Base-by-base conservation (phyloP, 2,888 invertebrate species). In the Heliconius ethilla region DNA sequence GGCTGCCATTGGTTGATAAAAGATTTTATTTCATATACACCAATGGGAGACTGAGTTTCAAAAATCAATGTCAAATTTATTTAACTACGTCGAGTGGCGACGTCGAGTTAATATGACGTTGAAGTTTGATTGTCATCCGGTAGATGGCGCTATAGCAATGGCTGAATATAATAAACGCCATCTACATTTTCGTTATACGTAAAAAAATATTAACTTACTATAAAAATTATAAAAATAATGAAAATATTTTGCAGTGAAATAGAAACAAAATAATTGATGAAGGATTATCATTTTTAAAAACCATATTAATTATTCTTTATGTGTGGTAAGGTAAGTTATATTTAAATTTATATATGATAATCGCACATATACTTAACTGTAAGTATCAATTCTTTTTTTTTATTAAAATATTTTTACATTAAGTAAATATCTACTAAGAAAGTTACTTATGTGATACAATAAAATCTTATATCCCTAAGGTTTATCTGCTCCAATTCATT, bases 1-100 rank as follows among this genome's bases (percentile, higher is more conserved):
- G 40, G 9, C 76, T 78, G 22, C 51, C 59, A 82, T 84, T 83
- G 84, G 83, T 18, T 76, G 62, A 40, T 78, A 75, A n/a, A 69
- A 27, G 25, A 3, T 45, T 33, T 66, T 22, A n/a, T 80, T 74
- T 25, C 40, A 10, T 29, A 18, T 33, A 25, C 65, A 74, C 84
- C 83, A 84, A 84, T 82, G 72, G 65, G 55, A 69, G 77, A 62
- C 33, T 25, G 45, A 15, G 13, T 51, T 25, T 73, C 22, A 7
- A 70, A 75, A 77, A 80, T 78, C 81, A 79, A 74, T 79, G 78
- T 63, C 78, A 73, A 78, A 78, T 73, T 27, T 40, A 51, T 65
- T 51, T 29, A 70, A 33, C 25, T 55, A 45, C 40, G 74, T 9
- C 37, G 59, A 67, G 55, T n/a, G 33, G 74, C 40, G 59, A 66